Base-by-base conservation (phyloP, 2,113 vertebrate genomes). In the Salminus brasiliensis region DNA sequence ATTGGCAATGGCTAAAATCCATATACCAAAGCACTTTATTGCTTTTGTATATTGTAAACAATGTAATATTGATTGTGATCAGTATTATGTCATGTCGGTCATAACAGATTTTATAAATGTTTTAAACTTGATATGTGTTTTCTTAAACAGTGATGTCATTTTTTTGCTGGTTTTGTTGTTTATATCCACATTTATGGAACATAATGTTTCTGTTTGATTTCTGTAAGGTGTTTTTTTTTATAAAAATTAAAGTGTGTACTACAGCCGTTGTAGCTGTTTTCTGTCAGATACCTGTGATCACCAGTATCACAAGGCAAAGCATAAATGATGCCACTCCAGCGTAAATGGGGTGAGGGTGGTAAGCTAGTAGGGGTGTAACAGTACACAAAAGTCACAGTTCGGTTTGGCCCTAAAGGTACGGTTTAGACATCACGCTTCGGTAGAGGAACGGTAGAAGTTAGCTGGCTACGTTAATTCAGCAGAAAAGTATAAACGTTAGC, bases 41-140 rank as follows among this genome's bases (percentile, higher is more conserved):
- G 92, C 91, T 91, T 91, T 90, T 74, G 78, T 79, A 77, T 74
- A 74, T 74, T 71, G 80, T 8, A 70, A 60, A 2, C 15, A 29
- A 80, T 88, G 85, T 80, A 77, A 81, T n/a, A 25, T 27, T 87
- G 87, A 86, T 91, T 91, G 84, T 89, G 57, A n/a, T 93, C 94
- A 94, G 94, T 92, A 94, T 95, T 94, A 93, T 88, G 6, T 75
- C 29, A 83, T 82, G 39, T 53, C 55, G 63, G 71, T 74, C 74
- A 65, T 78, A 68, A 62, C 63, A 81, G 78, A 81, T 78, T 84
- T 74, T 69, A 84, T 76, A 59, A 81, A 81, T 78, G 78, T 78
- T 76, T 83, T 77, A 74, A 74, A 68, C 25, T 84, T 91, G 88
- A 85, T 82, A 88, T 88, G 85, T 86, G 83, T 89, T 70, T 88